Evolutionary conservation across 2,888 invertebrate genomes (phyloP), one percentile per base, ranked within the genome.

Genomic region (Synergus japonicus): DNA sequence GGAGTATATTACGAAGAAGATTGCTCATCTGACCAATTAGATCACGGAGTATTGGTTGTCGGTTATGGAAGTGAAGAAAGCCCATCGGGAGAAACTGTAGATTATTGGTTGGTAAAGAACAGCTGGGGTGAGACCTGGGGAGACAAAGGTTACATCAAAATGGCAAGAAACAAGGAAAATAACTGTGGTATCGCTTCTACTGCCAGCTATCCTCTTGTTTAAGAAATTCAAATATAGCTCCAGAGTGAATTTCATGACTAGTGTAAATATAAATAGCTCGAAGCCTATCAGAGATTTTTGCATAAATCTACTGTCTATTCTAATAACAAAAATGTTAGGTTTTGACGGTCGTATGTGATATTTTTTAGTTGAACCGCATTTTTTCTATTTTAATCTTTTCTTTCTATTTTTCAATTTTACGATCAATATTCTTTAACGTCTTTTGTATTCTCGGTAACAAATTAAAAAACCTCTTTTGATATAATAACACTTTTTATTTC

Each of bases 51-150:
- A 22, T 92, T 97, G 86, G 95, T 95, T 81, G 96, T 97, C 22
- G 97, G 97, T 0, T 97, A 97, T 92, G 97, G 97, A 85, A 94
- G 95, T 4, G 95, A 95, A 86, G 94, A 94, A 85, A 86, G 91
- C 8, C 93, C 93, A 79, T 92, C 94, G 79, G 73, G 73, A 54
- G 37, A 54, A n/a, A 54, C 37, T 8, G 22, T 29, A 29, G 96
- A 97, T 91, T 97, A 96, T 92, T 97, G 97, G 97, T 93, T 97
- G 43, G 96, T 97, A 79, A 97, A 97, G 93, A 97, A 97, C 93
- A 97, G 97, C 76, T 97, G 97, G 96, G 95, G 96, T 15, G 92
- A 93, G 83, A 90, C 93, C 15, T 98, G 98, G 98, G 98, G 98
- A 54, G 94, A 95, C 73, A 90, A 95, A 8, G 98, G 98, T 63